Base-by-base conservation (phyloP, 2,888 invertebrate genomes). In the Papilio gigon region DNA sequence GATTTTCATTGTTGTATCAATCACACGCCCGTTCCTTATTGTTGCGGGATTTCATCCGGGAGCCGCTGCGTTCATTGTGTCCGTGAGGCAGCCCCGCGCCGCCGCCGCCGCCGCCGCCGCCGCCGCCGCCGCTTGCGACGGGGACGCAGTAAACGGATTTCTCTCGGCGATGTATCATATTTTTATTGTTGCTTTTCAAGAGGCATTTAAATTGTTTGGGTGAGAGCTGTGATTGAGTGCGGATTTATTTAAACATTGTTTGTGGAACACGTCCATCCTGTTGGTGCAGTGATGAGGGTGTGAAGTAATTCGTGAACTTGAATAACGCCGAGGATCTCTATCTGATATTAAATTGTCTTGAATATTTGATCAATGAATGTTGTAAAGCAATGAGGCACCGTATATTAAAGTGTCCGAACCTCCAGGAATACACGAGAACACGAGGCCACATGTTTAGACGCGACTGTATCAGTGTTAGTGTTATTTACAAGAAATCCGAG, bases 1-100 rank as follows among this genome's bases (percentile, higher is more conserved):
- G 87, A 86, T 85, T 75, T 81, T 81, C 84, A 79, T 80, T 80
- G 83, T 84, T 83, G 87, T 90, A 90, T 90, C 90, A 90, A 90
- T 90, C 90, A 90, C 83, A 76, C 86, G 78, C 73, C 75, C 77
- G 77, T 74, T 77, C 81, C 86, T 86, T 90, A 88, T 88, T 89
- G 88, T 87, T 84, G 87, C 80, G 78, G 84, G 86, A 83, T 87
- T 85, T 80, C 76, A 76, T 74, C 74, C 75, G 77, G 82, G 79
- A 81, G 82, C 77, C 74, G 71, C 71, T 72, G 72, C 83, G 85
- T 82, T 86, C 84, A 87, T 87, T 88, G 86, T 87, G 86, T 85
- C 77, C 78, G 75, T 75, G 75, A 66, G 73, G 73, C 67, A 71
- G 74, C 73, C 70, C 68, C n/a, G n/a, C n/a, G n/a, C n/a, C n/a